A percentile compares a stretch with the other conserved stretches of the same genome.
Evolutionary conservation across 2,113 vertebrate species (phyloP).

Genomic region (Mohoua ochrocephala): DNA sequence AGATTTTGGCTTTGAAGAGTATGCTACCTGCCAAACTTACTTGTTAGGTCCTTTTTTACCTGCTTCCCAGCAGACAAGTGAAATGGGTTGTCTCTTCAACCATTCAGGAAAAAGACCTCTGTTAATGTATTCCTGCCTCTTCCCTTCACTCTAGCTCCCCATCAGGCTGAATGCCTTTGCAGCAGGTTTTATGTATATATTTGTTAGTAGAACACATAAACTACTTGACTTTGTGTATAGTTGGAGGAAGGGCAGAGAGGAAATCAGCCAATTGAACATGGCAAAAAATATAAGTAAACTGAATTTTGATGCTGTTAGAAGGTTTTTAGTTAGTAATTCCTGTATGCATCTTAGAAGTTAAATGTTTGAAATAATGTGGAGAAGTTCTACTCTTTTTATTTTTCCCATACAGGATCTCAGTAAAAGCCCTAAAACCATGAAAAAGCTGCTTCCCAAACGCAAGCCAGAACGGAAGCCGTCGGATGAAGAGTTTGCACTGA

Average conservation of each 20-base stretch:
- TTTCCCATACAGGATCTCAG: conserved; percentile 84
- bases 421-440: conserved; percentile 99
- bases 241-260: not conserved
- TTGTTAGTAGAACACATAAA: not conserved
- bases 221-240: not conserved
- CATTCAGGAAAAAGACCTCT: not conserved
- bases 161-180: not conserved
- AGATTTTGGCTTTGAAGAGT: not conserved
- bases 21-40: not conserved
- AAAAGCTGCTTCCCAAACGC: conserved; percentile 96
- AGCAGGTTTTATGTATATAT: not conserved
- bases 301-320: not conserved
- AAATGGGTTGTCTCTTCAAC: not conserved
- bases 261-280: not conserved
- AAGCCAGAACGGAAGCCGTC: conserved; percentile 96
- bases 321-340: not conserved
- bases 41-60: not conserved
- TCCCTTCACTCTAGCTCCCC: not conserved
- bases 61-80: not conserved
- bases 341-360: not conserved
- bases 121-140: not conserved
- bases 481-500: conserved; percentile 94
- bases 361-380: not conserved
- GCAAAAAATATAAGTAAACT: not conserved
- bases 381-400: not conserved